phyloP scores from a whole-genome alignment of 2,888 invertebrate species.

The Melanchra persicariae region DNA sequence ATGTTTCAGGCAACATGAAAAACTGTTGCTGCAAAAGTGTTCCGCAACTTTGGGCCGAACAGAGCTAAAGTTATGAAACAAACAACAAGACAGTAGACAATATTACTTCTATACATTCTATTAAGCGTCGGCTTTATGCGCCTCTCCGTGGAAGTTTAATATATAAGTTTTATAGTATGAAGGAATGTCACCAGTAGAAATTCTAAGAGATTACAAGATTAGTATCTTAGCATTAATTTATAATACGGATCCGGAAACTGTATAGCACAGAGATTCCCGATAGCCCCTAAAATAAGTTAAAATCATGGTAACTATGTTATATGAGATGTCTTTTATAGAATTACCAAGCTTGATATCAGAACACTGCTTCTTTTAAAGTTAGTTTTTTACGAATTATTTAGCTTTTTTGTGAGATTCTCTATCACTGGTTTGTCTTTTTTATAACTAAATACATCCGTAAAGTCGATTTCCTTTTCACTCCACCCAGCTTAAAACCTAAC shows the following conservation, averaged over 20 bases:
- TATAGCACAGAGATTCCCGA: constrained; percentile 48
- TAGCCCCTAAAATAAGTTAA: constrained; percentile 47
- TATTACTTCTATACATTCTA: constrained; percentile 64
- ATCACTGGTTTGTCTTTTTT: not conserved
- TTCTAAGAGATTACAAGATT: constrained; percentile 82
- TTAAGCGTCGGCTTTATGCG: constrained; percentile 38
- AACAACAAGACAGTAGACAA: constrained; percentile 47
- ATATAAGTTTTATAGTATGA: constrained; percentile 58
- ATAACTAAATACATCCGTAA: constrained; percentile 24
- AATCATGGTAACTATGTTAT: constrained; percentile 62
- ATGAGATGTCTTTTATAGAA: constrained; percentile 49
- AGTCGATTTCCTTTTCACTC: constrained; percentile 9
- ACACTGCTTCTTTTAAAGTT: constrained; percentile 16
- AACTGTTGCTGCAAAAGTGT: not conserved
- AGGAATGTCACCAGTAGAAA: constrained; percentile 78
- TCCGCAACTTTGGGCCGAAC: not conserved
- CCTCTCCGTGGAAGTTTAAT: constrained; percentile 42
- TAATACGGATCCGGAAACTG: constrained; percentile 65
- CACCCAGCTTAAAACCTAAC: constrained; percentile 54
- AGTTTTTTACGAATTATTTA: constrained; percentile 26
- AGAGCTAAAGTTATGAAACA: not conserved
- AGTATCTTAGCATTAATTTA: constrained; percentile 62
- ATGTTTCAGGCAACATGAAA: not conserved
- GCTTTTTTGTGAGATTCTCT: not conserved
- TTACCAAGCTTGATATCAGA: constrained; percentile 32